Conservation (phyloP, 1,140 invertebrate species). For the Drosophila pruinosa region DNA sequence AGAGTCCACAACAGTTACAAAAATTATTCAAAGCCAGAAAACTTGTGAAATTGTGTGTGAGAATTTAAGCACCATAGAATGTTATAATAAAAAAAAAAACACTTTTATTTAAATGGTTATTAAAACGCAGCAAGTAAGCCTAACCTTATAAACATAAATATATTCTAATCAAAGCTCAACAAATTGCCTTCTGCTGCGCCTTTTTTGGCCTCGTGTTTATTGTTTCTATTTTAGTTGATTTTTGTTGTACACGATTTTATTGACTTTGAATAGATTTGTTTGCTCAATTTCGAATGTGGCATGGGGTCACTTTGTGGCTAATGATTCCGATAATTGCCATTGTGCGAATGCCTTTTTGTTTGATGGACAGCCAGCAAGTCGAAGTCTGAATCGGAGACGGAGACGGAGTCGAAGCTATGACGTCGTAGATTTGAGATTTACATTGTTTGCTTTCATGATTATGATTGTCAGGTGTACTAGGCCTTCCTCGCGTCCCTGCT, state of each 20-base stretch:
- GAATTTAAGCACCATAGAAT: neutral
- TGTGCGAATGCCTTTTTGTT: conserved; percentile 65
- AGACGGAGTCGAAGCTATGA: conserved; percentile 34
- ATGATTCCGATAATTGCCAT: conserved; percentile 77
- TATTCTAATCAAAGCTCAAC: neutral
- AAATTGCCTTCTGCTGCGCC: conserved; percentile 11
- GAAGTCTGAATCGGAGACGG: neutral
- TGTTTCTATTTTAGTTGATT: neutral
- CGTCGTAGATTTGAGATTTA: conserved; percentile 10
- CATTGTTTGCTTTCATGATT: conserved; percentile 29
- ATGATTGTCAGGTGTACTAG: conserved; percentile 38
- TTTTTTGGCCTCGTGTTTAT: conserved; percentile 20
- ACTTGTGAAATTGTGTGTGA: conserved; percentile 10
- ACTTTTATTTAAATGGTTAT: conserved; percentile 27
- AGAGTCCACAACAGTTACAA: conserved; percentile 21
- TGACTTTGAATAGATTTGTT: conserved; percentile 37
- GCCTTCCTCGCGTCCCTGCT: neutral
- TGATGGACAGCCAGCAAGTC: conserved; percentile 31
- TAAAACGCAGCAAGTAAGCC: neutral
- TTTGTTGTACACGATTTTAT: conserved; percentile 35
- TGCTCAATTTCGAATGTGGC: conserved; percentile 31
- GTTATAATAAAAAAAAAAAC: conserved; percentile 1
- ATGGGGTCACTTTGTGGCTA: conserved; percentile 52
- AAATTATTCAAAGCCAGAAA: conserved; percentile 16
- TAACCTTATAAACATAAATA: neutral